phyloP scores from a whole-genome alignment of 2,113 vertebrate species.

The Silurus glanis region DNA sequence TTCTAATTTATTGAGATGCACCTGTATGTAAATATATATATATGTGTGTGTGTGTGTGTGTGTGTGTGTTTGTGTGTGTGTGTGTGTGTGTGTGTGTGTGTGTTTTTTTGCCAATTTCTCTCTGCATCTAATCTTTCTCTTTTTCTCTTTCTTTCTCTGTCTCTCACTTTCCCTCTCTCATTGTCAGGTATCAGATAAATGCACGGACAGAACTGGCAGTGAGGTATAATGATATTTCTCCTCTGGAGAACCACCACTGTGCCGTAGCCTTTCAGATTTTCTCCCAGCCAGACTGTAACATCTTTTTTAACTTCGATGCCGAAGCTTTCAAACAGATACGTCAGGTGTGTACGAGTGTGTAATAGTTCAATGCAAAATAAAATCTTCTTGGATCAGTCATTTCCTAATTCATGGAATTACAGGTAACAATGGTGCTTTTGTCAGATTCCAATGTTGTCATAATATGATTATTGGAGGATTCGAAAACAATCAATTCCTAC shows the following conservation, averaged over 20 bases:
- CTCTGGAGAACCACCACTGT: slow-evolving; percentile 93
- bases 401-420: background rate
- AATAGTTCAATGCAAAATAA: background rate
- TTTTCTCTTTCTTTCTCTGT: background rate
- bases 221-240: slow-evolving; percentile 93
- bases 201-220: slow-evolving; percentile 88
- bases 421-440: background rate
- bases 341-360: slow-evolving; percentile 72
- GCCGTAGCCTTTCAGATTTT: slow-evolving; percentile 93
- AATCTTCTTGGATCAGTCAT: background rate
- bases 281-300: slow-evolving; percentile 86
- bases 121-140: background rate
- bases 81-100: no score
- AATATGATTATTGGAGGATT: background rate
- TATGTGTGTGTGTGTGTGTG: no score
- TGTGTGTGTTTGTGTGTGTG: no score
- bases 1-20: no score
- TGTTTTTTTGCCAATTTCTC: background rate
- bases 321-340: slow-evolving; percentile 87
- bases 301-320: slow-evolving; percentile 79
- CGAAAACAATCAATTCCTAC: no score
- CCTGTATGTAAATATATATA: no score
- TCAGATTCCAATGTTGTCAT: background rate
- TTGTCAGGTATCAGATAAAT: slow-evolving; percentile 87
- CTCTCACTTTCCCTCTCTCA: background rate